phyloP scores from a whole-genome alignment of 2,797 vertebrate genomes.

The Platalea minor region DNA sequence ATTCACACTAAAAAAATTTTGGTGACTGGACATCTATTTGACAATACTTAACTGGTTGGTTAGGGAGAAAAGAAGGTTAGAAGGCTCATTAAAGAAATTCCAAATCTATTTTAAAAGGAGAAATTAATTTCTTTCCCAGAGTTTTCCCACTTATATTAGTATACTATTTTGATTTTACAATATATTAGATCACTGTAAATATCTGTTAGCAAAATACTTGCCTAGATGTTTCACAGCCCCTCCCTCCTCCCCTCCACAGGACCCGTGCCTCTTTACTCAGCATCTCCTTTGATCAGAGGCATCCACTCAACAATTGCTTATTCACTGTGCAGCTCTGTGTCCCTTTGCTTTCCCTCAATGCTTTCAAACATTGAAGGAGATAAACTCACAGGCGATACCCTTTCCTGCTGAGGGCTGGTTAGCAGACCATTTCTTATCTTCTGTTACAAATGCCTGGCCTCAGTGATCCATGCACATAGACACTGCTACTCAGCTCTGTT shows the following conservation, averaged over 20 bases:
- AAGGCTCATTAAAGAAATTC: background rate
- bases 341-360: background rate
- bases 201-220: background rate
- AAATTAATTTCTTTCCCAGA: background rate
- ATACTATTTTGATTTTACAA: too few species aligned
- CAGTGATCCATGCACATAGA: background rate
- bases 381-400: background rate
- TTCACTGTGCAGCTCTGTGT: background rate
- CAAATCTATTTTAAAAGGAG: background rate
- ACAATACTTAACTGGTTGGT: background rate
- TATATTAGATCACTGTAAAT: background rate
- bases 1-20: background rate
- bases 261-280: background rate
- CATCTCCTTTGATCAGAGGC: background rate
- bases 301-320: background rate
- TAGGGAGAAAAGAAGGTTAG: background rate
- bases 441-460: background rate
- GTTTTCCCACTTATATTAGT: background rate
- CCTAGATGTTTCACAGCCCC: background rate
- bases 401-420: background rate
- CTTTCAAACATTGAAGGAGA: background rate
- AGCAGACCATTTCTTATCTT: background rate
- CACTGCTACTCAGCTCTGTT: background rate
- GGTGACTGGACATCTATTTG: background rate
- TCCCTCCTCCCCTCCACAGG: background rate